These are phyloP conservation scores for Epinotia ramella DNA, from an alignment of 2,888 invertebrate species.

Conservation along the genomic window DNA sequence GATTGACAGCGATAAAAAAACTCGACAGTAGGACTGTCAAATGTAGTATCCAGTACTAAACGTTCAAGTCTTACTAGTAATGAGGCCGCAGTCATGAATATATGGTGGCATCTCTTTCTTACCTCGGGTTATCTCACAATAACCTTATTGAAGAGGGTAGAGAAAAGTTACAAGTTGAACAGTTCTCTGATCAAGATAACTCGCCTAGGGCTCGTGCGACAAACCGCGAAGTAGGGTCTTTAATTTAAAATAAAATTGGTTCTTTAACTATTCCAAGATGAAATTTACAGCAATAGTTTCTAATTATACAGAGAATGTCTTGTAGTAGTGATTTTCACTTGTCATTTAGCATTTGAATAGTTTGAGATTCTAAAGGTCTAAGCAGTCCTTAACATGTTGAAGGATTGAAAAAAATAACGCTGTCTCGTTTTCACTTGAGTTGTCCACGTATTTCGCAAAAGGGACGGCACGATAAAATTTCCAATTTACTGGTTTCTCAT, in stretches of 20 bases:
- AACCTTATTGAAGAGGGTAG: constrained; percentile 6
- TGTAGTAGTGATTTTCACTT: neutral
- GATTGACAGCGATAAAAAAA: neutral
- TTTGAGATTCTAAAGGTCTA: constrained; percentile 11
- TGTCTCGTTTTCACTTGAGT: too few species aligned
- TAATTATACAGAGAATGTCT: neutral
- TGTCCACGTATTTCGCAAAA: too few species aligned
- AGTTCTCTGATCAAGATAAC: neutral
- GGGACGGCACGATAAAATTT: too few species aligned
- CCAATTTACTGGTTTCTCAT: too few species aligned
- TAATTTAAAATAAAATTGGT: neutral
- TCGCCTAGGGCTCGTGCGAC: constrained; percentile 4
- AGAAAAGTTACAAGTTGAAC: neutral
- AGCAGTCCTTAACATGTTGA: constrained; percentile 1
- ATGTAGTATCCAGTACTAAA: constrained; percentile 23
- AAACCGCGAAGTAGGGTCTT: neutral
- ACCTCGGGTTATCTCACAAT: constrained; percentile 13
- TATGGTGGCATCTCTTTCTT: constrained; percentile 50
- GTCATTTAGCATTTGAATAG: too few species aligned
- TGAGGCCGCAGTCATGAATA: constrained; percentile 43
- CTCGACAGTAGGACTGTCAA: neutral
- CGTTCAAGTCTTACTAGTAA: constrained; percentile 30
- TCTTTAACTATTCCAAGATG: neutral
- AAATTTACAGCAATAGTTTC: neutral
- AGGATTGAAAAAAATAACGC: neutral